Evolutionary conservation across 2,888 invertebrate genomes (phyloP), one percentile per base, ranked within the genome.

Genomic region (Anorthoa munda): DNA sequence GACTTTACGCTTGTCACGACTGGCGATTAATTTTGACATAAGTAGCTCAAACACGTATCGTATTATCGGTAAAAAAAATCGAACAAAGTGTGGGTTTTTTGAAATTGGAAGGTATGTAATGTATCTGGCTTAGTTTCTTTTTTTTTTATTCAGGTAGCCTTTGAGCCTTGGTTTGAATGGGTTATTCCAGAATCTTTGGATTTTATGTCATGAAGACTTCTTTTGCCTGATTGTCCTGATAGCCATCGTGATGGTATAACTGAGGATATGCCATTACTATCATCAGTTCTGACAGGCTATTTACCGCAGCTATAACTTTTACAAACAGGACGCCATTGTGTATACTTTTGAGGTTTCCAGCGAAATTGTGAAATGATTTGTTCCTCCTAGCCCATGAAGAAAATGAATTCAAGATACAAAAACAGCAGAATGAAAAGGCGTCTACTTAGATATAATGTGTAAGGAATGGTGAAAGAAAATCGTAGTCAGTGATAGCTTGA

Each of bases 41-140:
- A 60, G 59, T 60, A 15, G 64, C 59, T 48, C 64, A 66, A 65
- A 23, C 26, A 12, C 12, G 60, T 23, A 50, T 46, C 26, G n/a
- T 23, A 50, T 50, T 72, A 72, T 67, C 51, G 50, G 21, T n/a
- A 55, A 56, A 66, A 66, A 59, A 72, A 76, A 64, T 63, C 21
- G 51, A 55, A 51, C 21, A 46, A 63, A 66, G 46, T 55, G 50
- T 72, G 81, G 79, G 66, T 66, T 81, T 80, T 68, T 72, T 26
- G 50, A 31, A 74, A 45, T 67, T 50, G n/a, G 11, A 26, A 46
- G 66, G 72, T 76, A 63, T 18, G 59, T 51, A 26, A 15, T 18
- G 46, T 51, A 51, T 21, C 26, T 59, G 18, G 18, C 12, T 74
- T 39, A 1, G n/a, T 51, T 51, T n/a, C 23, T 66, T 2, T 51